These are phyloP conservation scores for Hirtodrosophila histrioides DNA, from an alignment of 2,888 invertebrate genomes.

Conservation along the genomic window DNA sequence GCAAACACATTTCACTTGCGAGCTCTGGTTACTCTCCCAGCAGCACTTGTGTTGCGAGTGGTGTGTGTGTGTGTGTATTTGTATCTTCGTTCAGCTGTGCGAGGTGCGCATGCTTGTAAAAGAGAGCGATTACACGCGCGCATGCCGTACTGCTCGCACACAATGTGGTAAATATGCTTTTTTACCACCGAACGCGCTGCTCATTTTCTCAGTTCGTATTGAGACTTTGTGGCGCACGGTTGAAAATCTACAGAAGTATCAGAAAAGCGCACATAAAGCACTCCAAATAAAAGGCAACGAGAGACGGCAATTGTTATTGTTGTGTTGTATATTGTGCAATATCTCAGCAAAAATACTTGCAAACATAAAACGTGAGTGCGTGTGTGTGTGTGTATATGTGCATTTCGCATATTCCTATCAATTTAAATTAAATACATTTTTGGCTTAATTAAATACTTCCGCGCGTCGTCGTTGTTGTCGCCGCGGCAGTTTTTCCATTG, in stretches of 20 bases:
- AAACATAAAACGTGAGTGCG: slow-evolving; percentile 9
- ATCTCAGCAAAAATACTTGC: slow-evolving; percentile 10
- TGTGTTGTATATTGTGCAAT: slow-evolving; percentile 42
- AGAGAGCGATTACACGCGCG: slow-evolving; percentile 62
- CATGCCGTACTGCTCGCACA: slow-evolving; percentile 64
- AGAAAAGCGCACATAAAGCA: slow-evolving; percentile 63
- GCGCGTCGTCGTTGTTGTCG: slow-evolving; percentile 68
- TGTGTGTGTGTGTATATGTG: slow-evolving; percentile 24
- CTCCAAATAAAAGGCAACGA: slow-evolving; percentile 33
- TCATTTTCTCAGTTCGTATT: slow-evolving; percentile 72
- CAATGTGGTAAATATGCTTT: slow-evolving; percentile 54
- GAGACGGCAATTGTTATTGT: slow-evolving; percentile 54
- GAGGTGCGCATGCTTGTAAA: slow-evolving; percentile 60
- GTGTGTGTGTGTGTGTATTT: slow-evolving; percentile 26
- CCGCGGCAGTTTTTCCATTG: slow-evolving; percentile 74
- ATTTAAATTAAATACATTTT: slow-evolving; percentile 75
- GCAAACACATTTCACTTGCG: slow-evolving; percentile 55
- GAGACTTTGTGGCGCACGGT: slow-evolving; percentile 77
- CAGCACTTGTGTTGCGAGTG: slow-evolving; percentile 36
- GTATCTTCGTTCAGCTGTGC: slow-evolving; percentile 13
- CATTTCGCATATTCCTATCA: slow-evolving; percentile 56
- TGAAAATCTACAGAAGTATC: slow-evolving; percentile 68
- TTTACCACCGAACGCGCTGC: slow-evolving; percentile 45
- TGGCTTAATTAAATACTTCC: slow-evolving; percentile 77
- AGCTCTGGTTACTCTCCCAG: slow-evolving; percentile 37